Evolutionary conservation across 2,797 vertebrate genomes (phyloP), one percentile per base, ranked within the genome.

Genomic region (Chelon auratus): DNA sequence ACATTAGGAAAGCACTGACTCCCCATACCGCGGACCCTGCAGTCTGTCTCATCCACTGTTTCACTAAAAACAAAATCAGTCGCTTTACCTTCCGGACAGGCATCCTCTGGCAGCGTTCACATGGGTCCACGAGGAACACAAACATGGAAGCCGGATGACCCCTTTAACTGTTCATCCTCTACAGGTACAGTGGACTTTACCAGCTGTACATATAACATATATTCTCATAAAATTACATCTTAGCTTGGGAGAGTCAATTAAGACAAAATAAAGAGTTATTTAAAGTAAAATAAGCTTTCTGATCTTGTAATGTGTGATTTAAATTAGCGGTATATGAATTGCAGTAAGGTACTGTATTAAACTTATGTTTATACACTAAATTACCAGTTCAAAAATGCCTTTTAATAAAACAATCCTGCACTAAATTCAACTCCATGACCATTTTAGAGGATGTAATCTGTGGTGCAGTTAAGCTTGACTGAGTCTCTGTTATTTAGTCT

Each of bases 1-100:
- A 91, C 57, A 62, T 84, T 83, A 74, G 75, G 50, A 86, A 91
- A 90, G 84, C 86, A 87, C 87, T 84, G 82, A 91, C 83, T 91
- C 87, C 85, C 86, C 86, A 82, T 78, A 89, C 77, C 55, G 52
- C 51, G 62, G 30, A 86, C 83, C 85, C 84, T 89, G 82, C 73
- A 88, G 80, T 83, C 85, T 89, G 78, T 83, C 86, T 92, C 82
- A 72, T 82, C 85, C 83, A 89, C 78, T 82, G 52, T 57, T 84
- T 85, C 48, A 72, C 76, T 78, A 57, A 82, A 82, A 80, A 89
- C 79, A 87, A 87, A 86, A 82, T 64, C 1, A 86, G 81, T 64
- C 1, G 36, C 26, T 88, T 94, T 92, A 92, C 88, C 91, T 93
- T 92, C 63, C 54, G 18, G 63, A 78, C 83, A 63, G 80, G 77